These are phyloP conservation scores for Ceratina japonica DNA, from an alignment of 1,140 invertebrate species.

Conservation along the genomic window DNA sequence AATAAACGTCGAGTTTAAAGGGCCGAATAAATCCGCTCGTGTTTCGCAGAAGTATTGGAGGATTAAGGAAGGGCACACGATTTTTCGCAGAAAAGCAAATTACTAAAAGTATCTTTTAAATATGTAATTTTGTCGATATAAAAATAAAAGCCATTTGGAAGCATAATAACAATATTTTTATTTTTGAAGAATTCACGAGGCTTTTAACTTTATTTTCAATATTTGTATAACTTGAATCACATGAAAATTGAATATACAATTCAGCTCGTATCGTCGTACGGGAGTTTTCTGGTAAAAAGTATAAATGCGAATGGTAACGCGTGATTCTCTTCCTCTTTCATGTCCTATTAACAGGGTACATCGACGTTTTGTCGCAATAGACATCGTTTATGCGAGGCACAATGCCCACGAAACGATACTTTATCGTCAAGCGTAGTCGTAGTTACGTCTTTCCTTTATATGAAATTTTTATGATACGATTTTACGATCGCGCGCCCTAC, in stretches of 20 bases:
- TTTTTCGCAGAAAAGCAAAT: background rate
- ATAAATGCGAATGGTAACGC: constrained; percentile 46
- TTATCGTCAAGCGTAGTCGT: constrained; percentile 43
- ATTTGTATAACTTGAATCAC: too few species aligned
- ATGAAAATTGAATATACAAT: constrained; percentile 54
- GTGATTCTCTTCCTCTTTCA: constrained; percentile 50
- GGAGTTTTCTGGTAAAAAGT: constrained; percentile 3
- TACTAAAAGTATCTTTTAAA: too few species aligned
- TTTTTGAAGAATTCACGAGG: constrained; percentile 41
- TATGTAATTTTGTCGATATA: too few species aligned
- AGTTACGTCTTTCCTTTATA: constrained; percentile 59
- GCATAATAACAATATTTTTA: constrained; percentile 42
- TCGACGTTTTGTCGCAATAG: constrained; percentile 54
- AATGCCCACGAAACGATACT: constrained; percentile 46
- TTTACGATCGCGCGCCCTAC: constrained; percentile 47
- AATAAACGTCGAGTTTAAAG: constrained; percentile 51
- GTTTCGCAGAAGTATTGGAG: background rate
- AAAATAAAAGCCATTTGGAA: too few species aligned
- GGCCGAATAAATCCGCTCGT: constrained; percentile 32
- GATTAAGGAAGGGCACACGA: background rate
- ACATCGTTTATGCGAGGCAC: constrained; percentile 45
- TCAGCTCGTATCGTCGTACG: background rate
- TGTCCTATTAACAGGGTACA: constrained; percentile 49
- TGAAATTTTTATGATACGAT: constrained; percentile 57
- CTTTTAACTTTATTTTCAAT: background rate